Base-by-base conservation (phyloP, 2,113 vertebrate genomes). In the Stegastes partitus region DNA sequence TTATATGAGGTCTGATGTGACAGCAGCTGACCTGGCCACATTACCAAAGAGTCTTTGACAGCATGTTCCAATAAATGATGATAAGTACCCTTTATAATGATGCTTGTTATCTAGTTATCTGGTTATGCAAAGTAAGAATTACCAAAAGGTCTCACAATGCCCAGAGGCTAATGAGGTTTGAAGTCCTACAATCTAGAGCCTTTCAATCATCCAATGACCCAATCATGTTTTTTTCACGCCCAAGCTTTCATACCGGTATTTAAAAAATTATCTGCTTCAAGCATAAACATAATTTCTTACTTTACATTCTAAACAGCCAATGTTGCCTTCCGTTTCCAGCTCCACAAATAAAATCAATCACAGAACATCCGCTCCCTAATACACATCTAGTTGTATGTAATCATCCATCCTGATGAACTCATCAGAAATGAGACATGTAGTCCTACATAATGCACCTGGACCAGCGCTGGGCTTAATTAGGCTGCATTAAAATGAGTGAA, bases 1-100 rank as follows among this genome's bases (percentile, higher is more conserved):
- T 63, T 53, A 63, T 49, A 64, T 54, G 19, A 56, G 18, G 47
- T 22, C 21, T 67, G 61, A 68, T 26, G 49, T 64, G 44, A 67
- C 37, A 49, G 18, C 3, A 37, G 44, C 2, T 64, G 34, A 68
- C 57, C 53, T 65, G 62, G 14, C 42, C 25, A 39, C 63, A 15
- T 58, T 51, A 59, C 7, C 8, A 55, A 73, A 47, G 23, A 25
- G 47, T 49, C 25, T 58, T n/a, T 21, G 15, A 64, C 23, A 26
- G 12, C 10, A 3, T 15, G 31, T 53, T 39, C 45, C 3, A 23
- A 11, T 39, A 10, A 47, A 70, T 34, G 11, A 55, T 11, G 2
- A 50, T 10, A 31, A 71, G 19, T 39, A 14, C 16, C 26, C 19
- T 4, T 1, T 45, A n/a, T 22, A 4, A 31, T 39, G 21, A 9